These are phyloP conservation scores for Agrochola litura DNA, from an alignment of 2,888 invertebrate genomes.

Conservation along the genomic window DNA sequence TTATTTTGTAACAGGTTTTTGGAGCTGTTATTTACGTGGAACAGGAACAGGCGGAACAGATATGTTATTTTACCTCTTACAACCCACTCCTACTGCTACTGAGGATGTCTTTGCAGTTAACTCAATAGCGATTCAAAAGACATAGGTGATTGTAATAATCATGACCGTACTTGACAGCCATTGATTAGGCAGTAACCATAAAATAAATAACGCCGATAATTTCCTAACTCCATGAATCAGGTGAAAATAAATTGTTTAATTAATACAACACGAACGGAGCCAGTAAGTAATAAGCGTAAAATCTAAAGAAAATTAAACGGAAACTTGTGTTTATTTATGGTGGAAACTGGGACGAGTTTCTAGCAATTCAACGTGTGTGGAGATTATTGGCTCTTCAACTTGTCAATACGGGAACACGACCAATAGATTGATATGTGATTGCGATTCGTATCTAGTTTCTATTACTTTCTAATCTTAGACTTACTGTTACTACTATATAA, in stretches of 20 bases:
- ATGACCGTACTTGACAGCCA: not conserved
- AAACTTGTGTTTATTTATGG: slow-evolving; percentile 36
- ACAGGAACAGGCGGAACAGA: too few species aligned
- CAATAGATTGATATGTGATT: slow-evolving; percentile 59
- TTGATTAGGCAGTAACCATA: slow-evolving; percentile 13
- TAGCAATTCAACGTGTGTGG: slow-evolving; percentile 41
- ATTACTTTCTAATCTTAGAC: slow-evolving; percentile 52
- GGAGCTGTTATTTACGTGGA: too few species aligned
- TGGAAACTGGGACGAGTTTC: slow-evolving; percentile 50
- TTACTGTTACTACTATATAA: slow-evolving; percentile 23
- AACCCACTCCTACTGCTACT: too few species aligned
- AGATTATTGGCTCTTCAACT: slow-evolving; percentile 51
- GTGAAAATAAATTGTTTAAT: slow-evolving; percentile 38
- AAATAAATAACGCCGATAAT: slow-evolving; percentile 20
- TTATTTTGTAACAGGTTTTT: too few species aligned
- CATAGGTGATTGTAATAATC: not conserved
- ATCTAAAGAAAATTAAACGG: slow-evolving; percentile 39
- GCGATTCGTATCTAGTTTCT: slow-evolving; percentile 38
- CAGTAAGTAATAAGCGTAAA: slow-evolving; percentile 35
- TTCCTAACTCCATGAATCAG: slow-evolving; percentile 13
- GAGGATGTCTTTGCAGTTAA: not conserved
- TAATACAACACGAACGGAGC: slow-evolving; percentile 15
- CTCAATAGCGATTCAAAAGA: not conserved
- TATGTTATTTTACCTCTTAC: too few species aligned
- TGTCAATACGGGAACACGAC: slow-evolving; percentile 53